Evolutionary conservation across 2,113 vertebrate species (phyloP), one percentile per base, ranked within the genome.

Genomic region (Danionella cerebrum): DNA sequence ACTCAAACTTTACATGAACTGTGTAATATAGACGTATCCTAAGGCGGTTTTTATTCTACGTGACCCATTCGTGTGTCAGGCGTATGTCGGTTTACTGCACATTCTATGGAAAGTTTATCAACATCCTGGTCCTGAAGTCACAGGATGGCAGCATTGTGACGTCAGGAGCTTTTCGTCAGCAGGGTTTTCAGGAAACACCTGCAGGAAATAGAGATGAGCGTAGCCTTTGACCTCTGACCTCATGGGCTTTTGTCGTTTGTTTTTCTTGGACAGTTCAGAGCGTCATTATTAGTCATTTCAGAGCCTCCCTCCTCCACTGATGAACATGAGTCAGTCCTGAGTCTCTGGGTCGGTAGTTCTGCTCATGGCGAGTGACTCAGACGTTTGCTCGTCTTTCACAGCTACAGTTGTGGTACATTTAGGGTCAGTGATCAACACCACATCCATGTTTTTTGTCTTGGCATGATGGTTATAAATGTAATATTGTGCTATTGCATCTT

Each of bases 141-240:
- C 51, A 54, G 60, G 51, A 27, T 21, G 41, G 18, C 35, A 35
- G 51, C 52, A 71, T 25, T 21, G 12, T 82, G 76, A 81, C 67
- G 69, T 81, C 79, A 78, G 69, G 24, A 51, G 2, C 18, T n/a
- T 38, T 41, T 69, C 60, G 69, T 70, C 72, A 82, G 68, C 54
- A 14, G 19, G 13, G 60, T 44, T 16, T 22, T 13, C 53, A 85
- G 86, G 88, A 89, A 89, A 78, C 86, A 87, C 77, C 84, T 84
- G 86, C 78, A 48, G 27, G 60, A 31, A 41, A 33, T 18, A 55
- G 69, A 70, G 75, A 76, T 66, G 65, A 76, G 74, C 57, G 22
- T 50, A 54, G 54, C 54, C 48, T 51, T 6, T 14, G 38, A 57
- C 42, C 70, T 54, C 33, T 65, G 53, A 63, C 38, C 55, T 24